Evolutionary conservation across 2,888 invertebrate genomes (phyloP), one percentile per base, ranked within the genome.

Genomic region (Phyto melanocephala): DNA sequence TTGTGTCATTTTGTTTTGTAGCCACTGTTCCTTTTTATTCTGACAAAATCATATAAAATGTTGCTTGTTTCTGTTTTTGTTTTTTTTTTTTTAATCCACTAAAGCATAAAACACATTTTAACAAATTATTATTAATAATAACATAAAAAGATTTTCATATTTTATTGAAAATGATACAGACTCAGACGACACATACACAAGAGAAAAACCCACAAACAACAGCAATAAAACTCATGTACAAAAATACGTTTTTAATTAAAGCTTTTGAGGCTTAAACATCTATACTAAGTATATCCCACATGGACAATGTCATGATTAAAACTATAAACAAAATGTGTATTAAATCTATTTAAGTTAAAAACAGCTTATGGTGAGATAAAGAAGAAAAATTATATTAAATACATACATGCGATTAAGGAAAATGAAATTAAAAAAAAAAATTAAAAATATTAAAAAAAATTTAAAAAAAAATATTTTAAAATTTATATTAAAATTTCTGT

Each of bases 171-270:
- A 17, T 20, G 28, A 70, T 56, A 28, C 13, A 37, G 22, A 13
- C n/a, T n/a, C n/a, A n/a, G n/a, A n/a, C n/a, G 10, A 45, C 13
- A 50, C 1, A 42, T 37, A 37, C 3, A 35, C 15, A 33, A 15
- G 11, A 1, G 17, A 35, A 35, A n/a, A n/a, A n/a, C n/a, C n/a
- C n/a, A n/a, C n/a, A n/a, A 1, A 54, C 45, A 45, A 17, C 45
- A 45, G 6, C 17, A 2, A 15, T 7, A 56, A 11, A n/a, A n/a
- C n/a, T n/a, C n/a, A n/a, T n/a, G 2, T 2, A 13, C 20, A 52
- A 1, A 37, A 40, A 50, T 42, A 15, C 52, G 42, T 28, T 62
- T 71, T 72, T 72, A 63, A 72, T 72, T 72, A 72, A 72, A 52
- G 52, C 62, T 62, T 52, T 62, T 62, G 72, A 13, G 52, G 20